Percentiles rank a stretch among this genome's conserved stretches.
Conservation (phyloP, 92 coral and sea anemone genomes). For the Umimayanthus chanpuru region DNA sequence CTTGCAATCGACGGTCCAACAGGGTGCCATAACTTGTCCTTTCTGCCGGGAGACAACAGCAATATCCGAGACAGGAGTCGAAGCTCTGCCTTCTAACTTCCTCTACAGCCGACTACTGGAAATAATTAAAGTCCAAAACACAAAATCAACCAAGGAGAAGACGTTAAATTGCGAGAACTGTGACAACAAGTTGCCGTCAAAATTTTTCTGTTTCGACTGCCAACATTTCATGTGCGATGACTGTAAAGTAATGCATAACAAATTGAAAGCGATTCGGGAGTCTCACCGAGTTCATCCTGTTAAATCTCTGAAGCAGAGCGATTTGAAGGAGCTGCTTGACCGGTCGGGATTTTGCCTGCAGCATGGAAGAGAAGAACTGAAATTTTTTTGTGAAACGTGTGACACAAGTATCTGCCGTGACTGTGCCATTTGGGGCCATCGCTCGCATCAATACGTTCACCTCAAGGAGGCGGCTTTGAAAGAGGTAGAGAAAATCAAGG, state of each 20-base stretch:
- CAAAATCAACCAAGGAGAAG: constrained; percentile 8
- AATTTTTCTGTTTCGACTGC: constrained; percentile 37
- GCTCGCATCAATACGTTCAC: constrained; percentile 18
- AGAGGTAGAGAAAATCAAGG: constrained; percentile 25
- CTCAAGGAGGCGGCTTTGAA: constrained; percentile 41
- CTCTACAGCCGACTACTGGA: constrained; percentile 30
- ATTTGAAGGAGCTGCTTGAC: constrained; percentile 28
- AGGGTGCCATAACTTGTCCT: constrained; percentile 13
- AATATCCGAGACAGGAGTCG: constrained; percentile 33
- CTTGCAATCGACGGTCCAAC: not conserved
- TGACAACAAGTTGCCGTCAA: constrained; percentile 10
- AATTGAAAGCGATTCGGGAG: constrained; percentile 28
- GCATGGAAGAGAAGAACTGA: constrained; percentile 30
- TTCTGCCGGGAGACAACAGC: constrained; percentile 31
- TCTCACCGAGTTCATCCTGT: constrained; percentile 18
- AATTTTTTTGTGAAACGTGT: constrained; percentile 40
- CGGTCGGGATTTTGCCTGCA: constrained; percentile 26
- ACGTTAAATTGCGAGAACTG: constrained; percentile 39
- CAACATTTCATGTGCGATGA: constrained; percentile 38
- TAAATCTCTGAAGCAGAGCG: constrained; percentile 19
- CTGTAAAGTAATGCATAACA: constrained; percentile 35
- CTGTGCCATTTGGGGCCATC: constrained; percentile 34
- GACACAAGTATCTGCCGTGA: constrained; percentile 36
- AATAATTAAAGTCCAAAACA: constrained; percentile 23
- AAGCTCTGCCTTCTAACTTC: constrained; percentile 30